phyloP scores from a whole-genome alignment of 2,888 invertebrate genomes.

The Nudaria mundana region DNA sequence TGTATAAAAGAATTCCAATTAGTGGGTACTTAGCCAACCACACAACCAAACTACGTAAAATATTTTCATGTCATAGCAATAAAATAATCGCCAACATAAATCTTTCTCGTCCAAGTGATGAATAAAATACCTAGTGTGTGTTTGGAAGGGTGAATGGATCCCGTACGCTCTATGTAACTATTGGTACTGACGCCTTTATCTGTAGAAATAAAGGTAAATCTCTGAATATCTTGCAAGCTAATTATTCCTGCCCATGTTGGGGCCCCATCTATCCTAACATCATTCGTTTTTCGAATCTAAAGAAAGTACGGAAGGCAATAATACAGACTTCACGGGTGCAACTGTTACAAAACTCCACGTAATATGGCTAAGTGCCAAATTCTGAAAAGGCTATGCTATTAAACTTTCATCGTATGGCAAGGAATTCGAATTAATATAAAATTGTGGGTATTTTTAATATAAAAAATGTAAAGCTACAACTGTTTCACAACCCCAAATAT shows the following conservation, averaged over 20 bases:
- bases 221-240: no score
- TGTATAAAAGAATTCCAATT: no score
- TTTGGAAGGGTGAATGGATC: conserved; percentile 36
- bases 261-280: conserved; percentile 8
- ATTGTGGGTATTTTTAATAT: conserved; percentile 31
- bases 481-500: conserved; percentile 48
- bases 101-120: conserved; percentile 22
- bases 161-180: conserved; percentile 28
- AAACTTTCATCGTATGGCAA: conserved; percentile 39
- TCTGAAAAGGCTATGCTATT: conserved; percentile 33
- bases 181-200: no score
- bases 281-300: conserved; percentile 11
- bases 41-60: no score
- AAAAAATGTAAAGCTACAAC: conserved; percentile 24
- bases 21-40: no score
- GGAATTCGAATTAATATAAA: conserved; percentile 34
- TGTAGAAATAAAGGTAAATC: no score
- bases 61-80: conserved; percentile 21
- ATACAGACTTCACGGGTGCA: conserved; percentile 17
- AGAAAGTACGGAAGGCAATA: conserved; percentile 18
- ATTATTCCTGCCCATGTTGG: no score
- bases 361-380: conserved; percentile 28
- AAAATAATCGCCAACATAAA: conserved; percentile 21
- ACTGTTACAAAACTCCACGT: conserved; percentile 30
- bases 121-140: conserved; percentile 34